These are phyloP conservation scores for Brachyrhaphis roseni DNA, from an alignment of 2,797 vertebrate species.

Conservation along the genomic window DNA sequence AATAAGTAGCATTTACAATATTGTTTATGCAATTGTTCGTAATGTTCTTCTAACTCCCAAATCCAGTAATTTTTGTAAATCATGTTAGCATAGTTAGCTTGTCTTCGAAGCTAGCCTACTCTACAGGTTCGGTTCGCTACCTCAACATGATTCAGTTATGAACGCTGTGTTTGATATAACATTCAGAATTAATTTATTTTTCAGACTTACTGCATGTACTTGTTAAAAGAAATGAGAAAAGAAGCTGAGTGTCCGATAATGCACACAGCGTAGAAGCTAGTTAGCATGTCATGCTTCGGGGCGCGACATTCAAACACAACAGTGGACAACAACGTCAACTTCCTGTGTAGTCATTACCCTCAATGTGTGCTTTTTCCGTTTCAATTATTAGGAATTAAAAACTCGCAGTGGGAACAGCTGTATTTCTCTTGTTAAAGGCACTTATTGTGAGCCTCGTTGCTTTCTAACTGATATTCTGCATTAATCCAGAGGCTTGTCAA, in stretches of 20 bases:
- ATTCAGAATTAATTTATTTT: not conserved
- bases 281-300: not conserved
- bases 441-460: not conserved
- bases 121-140: not conserved
- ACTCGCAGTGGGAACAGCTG: not conserved
- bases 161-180: not conserved
- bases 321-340: not conserved
- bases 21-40: fast-evolving
- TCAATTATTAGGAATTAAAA: not conserved
- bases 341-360: not conserved
- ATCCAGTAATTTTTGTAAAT: fast-evolving
- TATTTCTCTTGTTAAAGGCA: not conserved
- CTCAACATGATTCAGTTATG: too few species aligned
- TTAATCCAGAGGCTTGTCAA: not conserved
- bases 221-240: fast-evolving
- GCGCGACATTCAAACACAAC: conserved; percentile 63
- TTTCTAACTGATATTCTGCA: not conserved
- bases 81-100: conserved; percentile 5
- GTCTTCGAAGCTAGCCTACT: not conserved
- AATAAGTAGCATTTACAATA: fast-evolving
- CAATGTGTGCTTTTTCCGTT: not conserved
- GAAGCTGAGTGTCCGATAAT: conserved; percentile 23
- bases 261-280: not conserved
- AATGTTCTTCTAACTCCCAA: not conserved
- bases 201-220: not conserved